Percentiles rank a stretch among this genome's conserved stretches.
Evolutionary conservation across 2,797 vertebrate genomes (phyloP).

Genomic region (Pangasius macronema): DNA sequence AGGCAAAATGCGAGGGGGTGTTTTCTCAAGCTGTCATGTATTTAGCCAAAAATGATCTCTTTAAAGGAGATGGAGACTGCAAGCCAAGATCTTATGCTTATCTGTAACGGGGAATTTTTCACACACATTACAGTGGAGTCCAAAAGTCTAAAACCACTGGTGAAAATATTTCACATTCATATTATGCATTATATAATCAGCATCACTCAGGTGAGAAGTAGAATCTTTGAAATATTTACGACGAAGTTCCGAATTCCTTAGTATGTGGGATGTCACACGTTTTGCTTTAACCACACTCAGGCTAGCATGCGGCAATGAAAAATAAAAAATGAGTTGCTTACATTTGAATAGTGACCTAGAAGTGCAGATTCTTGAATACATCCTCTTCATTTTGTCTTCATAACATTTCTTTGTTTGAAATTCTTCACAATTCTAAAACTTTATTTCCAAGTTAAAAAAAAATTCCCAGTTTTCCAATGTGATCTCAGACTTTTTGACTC

Average conservation of each 20-base stretch:
- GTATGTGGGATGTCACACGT: not conserved
- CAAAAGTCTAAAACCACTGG: not conserved
- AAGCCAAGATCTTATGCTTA: not conserved
- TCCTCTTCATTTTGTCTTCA: not conserved
- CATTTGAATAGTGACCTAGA: too few species aligned
- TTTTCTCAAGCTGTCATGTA: not conserved
- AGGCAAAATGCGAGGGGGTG: not conserved
- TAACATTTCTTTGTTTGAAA: not conserved
- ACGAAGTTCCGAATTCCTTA: not conserved
- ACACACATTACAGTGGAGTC: not conserved
- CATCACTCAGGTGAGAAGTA: not conserved
- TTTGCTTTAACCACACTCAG: not conserved
- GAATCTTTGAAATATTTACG: not conserved
- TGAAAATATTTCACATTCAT: not conserved
- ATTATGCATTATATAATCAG: not conserved
- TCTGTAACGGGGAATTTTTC: not conserved
- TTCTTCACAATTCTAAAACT: not conserved
- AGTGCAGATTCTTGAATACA: not conserved
- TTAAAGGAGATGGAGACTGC: not conserved
- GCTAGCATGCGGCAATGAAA: not conserved
- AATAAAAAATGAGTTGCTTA: not conserved
- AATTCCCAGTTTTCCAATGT: not conserved
- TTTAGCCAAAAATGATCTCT: not conserved
- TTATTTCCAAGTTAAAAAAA: not conserved
- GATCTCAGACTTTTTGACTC: not conserved